Evolutionary conservation across 2,888 invertebrate genomes (phyloP).

Genomic region (Drosophila setosimentum): DNA sequence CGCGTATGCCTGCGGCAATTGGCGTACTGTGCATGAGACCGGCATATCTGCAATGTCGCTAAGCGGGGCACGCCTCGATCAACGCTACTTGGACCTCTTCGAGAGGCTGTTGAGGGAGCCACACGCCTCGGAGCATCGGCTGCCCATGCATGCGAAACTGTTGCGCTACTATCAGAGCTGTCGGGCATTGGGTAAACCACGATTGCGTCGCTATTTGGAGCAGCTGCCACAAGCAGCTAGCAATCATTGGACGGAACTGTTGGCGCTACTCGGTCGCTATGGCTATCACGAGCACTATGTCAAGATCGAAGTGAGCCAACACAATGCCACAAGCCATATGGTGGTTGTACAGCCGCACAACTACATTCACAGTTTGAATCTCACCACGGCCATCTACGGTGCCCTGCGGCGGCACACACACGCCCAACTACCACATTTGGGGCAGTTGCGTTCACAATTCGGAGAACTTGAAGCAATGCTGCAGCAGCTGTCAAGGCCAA

Average conservation of each 20-base stretch:
- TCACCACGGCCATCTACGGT: conserved; percentile 56
- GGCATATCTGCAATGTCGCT: conserved; percentile 62
- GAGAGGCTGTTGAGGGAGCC: conserved; percentile 37
- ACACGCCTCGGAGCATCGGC: conserved; percentile 24
- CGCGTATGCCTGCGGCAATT: conserved; percentile 75
- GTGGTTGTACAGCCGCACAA: conserved; percentile 70
- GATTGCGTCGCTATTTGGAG: conserved; percentile 58
- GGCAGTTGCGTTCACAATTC: conserved; percentile 52
- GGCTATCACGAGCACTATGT: conserved; percentile 76
- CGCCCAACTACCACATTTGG: conserved; percentile 11
- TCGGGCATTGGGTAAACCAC: conserved; percentile 26
- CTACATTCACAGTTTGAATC: conserved; percentile 42
- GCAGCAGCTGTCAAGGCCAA: conserved; percentile 30
- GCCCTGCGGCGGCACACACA: conserved; percentile 43
- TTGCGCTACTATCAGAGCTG: conserved; percentile 71
- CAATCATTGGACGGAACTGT: conserved; percentile 64
- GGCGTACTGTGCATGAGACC: conserved; percentile 55
- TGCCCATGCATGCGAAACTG: conserved; percentile 63
- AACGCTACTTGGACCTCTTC: conserved; percentile 64
- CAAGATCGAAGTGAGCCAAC: conserved; percentile 58
- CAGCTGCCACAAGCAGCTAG: conserved; percentile 37
- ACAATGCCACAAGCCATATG: conserved; percentile 65
- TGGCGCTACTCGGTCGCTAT: conserved; percentile 67
- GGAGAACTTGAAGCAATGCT: conserved; percentile 53
- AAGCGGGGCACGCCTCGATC: conserved; percentile 64